phyloP scores from a whole-genome alignment of 2,797 vertebrate species.

The Pangasius djambal region DNA sequence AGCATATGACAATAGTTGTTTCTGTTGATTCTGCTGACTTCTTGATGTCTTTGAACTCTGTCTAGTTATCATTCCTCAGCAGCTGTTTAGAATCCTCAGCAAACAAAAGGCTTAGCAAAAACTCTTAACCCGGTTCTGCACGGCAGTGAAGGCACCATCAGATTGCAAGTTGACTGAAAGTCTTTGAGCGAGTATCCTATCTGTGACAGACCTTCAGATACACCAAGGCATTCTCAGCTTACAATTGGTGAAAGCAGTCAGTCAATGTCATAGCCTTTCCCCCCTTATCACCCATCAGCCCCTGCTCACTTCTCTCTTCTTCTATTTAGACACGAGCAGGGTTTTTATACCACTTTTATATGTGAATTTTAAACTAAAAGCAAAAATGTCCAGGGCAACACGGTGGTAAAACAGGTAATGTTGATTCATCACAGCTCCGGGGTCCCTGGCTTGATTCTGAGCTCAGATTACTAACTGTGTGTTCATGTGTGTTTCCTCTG shows the following conservation, averaged over 20 bases:
- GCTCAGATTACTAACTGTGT: background rate
- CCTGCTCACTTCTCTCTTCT: background rate
- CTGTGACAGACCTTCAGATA: conserved; percentile 44
- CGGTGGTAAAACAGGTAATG: background rate
- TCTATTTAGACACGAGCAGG: background rate
- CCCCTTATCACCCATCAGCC: conserved; percentile 4
- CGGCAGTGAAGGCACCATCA: conserved; percentile 39
- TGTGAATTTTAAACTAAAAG: background rate
- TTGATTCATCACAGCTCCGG: background rate
- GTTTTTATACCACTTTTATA: background rate
- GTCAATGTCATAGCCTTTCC: conserved; percentile 15
- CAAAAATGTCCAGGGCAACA: background rate
- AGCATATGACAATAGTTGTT: conserved; percentile 42
- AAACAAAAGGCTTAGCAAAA: conserved; percentile 50
- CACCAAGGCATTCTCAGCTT: conserved; percentile 11
- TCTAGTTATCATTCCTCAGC: conserved; percentile 55
- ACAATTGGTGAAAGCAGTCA: conserved; percentile 11
- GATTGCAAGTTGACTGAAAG: conserved; percentile 52
- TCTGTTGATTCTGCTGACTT: conserved; percentile 49
- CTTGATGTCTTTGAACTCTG: conserved; percentile 36
- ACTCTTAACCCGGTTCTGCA: conserved; percentile 41
- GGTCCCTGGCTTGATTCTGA: background rate
- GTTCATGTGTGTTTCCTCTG: background rate
- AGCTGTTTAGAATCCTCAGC: conserved; percentile 50
- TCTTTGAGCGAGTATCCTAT: conserved; percentile 37